Base-by-base conservation (phyloP, 2,888 invertebrate genomes). In the Metellina segmentata region DNA sequence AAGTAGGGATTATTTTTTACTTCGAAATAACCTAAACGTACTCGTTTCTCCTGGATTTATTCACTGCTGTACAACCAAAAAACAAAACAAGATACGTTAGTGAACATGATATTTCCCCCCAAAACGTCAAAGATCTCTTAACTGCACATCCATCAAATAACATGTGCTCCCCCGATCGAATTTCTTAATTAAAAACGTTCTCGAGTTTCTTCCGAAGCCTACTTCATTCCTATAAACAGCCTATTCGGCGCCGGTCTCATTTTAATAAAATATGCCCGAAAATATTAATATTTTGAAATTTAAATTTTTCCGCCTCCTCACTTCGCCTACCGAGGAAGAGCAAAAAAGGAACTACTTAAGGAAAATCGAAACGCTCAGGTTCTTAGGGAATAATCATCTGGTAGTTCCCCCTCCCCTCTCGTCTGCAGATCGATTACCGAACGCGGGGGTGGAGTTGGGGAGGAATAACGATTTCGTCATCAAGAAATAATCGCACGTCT, bases 381-480 rank as follows among this genome's bases (percentile, higher is more conserved):
- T 53, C 52, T 61, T 6, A 53, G 52, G 72, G 83, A 83, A 82
- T 82, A 70, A 82, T 82, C 70, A 82, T 82, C 81, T 11, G 19
- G 81, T 16, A 82, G n/a, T 34, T 79, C 19, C 61, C 34, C 34
- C 34, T 19, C 20, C n/a, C n/a, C n/a, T n/a, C n/a, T n/a, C n/a
- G n/a, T 19, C 72, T 6, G 20, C 4, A 20, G 53, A 82, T 82
- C 81, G 81, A 82, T 82, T 82, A 34, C 53, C 19, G 8, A 71
- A 20, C n/a, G 61, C 7, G 69, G 71, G 70, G 48, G 20, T 19
- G 8, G 20, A n/a, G 53, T 19, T 20, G 79, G 81, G 51, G 20
- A 8, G 48, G 83, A 69, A 83, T 83, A 83, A 83, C 52, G 83
- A 83, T 83, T 83, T 83, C 83, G 83, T 83, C 83, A 83, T 83